Conservation (phyloP, 1,140 invertebrate species). For the Drosophila subpulchrella region DNA sequence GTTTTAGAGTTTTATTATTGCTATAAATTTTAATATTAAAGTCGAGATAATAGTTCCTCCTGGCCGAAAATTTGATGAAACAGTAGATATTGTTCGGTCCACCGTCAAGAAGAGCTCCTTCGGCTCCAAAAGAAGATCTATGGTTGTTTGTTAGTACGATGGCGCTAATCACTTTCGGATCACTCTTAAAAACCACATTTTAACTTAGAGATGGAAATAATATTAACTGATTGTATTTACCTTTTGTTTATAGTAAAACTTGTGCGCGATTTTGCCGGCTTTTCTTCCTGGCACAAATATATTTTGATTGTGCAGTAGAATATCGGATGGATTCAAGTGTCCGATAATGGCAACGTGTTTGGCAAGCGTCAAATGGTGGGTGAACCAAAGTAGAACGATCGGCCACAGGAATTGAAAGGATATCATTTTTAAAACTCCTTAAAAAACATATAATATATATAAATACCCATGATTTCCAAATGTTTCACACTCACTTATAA, state of each 20-base stretch:
- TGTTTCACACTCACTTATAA: not conserved
- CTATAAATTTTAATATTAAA: slow-evolving; percentile 4
- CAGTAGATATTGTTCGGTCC: slow-evolving; percentile 1
- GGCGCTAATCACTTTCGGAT: slow-evolving; percentile 1
- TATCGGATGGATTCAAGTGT: not conserved
- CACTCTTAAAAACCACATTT: not conserved
- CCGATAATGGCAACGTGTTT: not conserved
- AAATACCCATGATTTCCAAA: not conserved
- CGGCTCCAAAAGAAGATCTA: not conserved
- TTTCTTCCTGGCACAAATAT: not conserved
- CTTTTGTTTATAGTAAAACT: not conserved
- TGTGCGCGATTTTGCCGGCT: not conserved
- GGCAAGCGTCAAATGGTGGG: not conserved
- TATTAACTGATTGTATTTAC: not conserved
- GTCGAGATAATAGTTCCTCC: not conserved
- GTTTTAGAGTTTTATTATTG: not conserved
- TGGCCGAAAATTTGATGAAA: not conserved
- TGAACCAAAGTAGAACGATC: not conserved
- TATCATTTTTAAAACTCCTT: not conserved
- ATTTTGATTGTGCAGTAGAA: not conserved
- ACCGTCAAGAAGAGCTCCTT: not conserved
- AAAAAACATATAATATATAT: not conserved
- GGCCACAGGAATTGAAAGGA: too few relatives aligned
- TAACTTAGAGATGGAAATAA: not conserved
- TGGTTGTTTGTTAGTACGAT: not conserved